Percentiles rank a stretch among this genome's conserved stretches.
Evolutionary conservation across 2,113 vertebrate species (phyloP).

Genomic region (Rhagologus leucostigma): DNA sequence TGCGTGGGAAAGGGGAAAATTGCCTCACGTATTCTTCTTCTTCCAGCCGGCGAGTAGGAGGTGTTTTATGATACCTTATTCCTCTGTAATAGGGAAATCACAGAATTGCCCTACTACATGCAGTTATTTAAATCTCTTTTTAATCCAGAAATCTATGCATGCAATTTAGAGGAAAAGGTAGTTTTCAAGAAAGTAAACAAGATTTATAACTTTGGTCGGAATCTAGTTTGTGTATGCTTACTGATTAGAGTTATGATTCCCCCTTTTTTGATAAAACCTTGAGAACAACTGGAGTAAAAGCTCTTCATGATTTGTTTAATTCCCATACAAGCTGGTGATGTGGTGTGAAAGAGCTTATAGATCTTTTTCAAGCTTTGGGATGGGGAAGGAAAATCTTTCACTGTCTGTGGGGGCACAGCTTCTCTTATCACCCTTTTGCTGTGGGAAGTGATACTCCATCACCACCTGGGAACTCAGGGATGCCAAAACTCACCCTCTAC

Average conservation of each 20-base stretch:
- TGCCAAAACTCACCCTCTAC: background rate
- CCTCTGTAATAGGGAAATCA: conserved; percentile 37
- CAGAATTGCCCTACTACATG: conserved; percentile 7
- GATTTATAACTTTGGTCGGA: background rate
- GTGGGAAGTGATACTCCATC: background rate
- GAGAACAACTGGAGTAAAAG: background rate
- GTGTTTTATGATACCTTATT: conserved; percentile 54
- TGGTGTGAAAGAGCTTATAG: background rate
- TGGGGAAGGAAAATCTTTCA: background rate
- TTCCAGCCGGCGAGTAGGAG: conserved; percentile 42
- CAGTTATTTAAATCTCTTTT: background rate
- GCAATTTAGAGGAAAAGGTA: background rate
- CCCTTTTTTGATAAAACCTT: background rate
- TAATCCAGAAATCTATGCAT: background rate
- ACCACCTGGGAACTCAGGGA: background rate
- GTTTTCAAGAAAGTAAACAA: background rate
- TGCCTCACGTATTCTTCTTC: conserved; percentile 13
- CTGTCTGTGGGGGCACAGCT: background rate
- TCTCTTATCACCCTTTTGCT: background rate
- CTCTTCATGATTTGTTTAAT: background rate
- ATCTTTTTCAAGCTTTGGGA: background rate
- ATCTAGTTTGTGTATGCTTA: background rate
- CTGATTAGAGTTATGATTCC: background rate
- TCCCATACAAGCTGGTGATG: background rate
- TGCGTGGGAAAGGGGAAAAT: conserved; percentile 7